A percentile compares a stretch with the other conserved stretches of the same genome.
Conservation (phyloP, 2,888 invertebrate genomes). For the Brachypterus glaber region DNA sequence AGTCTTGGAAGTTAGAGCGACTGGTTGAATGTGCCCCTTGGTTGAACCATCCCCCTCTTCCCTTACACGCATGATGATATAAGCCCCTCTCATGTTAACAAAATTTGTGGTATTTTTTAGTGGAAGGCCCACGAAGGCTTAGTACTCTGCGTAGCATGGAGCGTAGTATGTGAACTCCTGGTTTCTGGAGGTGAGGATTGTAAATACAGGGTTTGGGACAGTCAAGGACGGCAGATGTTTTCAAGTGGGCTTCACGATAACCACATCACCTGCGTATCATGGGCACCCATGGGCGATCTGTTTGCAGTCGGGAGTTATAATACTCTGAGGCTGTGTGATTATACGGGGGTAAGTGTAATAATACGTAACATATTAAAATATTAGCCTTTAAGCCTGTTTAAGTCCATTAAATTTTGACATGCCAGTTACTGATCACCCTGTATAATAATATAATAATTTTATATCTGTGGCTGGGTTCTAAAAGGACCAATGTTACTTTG, state of each 20-base stretch:
- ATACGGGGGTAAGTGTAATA: conserved; percentile 68
- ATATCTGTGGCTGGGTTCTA: no score
- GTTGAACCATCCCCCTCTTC: no score
- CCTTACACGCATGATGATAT: no score
- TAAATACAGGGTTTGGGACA: conserved; percentile 76
- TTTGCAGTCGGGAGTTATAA: conserved; percentile 92
- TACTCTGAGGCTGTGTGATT: conserved; percentile 83
- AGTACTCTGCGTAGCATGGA: conserved; percentile 90
- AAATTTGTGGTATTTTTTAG: conserved; percentile 43
- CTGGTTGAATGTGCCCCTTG: no score
- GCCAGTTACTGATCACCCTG: no score
- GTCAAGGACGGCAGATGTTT: conserved; percentile 79
- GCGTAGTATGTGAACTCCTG: conserved; percentile 80
- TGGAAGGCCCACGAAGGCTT: conserved; percentile 97
- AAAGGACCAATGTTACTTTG: no score
- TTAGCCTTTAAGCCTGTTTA: no score
- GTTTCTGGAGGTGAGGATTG: conserved; percentile 97
- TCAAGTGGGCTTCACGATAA: conserved; percentile 77
- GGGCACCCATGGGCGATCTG: conserved; percentile 84
- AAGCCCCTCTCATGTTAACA: no score
- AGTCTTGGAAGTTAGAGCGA: no score
- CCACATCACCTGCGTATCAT: conserved; percentile 83
- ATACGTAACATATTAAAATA: no score
- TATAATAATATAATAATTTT: no score
- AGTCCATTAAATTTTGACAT: no score